Evolutionary conservation across 1,140 invertebrate genomes (phyloP), one percentile per base, ranked within the genome.

Genomic region (Drosophila takahashii): DNA sequence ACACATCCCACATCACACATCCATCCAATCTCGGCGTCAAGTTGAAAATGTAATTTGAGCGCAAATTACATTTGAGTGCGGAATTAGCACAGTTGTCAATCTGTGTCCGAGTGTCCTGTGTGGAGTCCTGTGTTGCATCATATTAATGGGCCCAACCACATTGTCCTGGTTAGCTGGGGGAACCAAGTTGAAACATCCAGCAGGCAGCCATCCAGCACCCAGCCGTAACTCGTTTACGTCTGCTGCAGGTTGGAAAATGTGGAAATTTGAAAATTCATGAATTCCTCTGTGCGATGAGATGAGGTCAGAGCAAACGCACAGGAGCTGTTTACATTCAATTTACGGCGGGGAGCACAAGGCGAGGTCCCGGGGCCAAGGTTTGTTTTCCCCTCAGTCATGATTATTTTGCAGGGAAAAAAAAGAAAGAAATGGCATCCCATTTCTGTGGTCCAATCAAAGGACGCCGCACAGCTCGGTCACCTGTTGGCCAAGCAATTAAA

Each of bases 1-100:
- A 0, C 52, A 71, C 44, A 29, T 48, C 18, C 54, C 36, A 27
- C 37, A 56, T 60, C 48, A 48, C 54, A 57, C 45, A 44, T 34
- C 36, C 50, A 75, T 79, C 62, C 72, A 81, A 81, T 86, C 80
- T 67, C 62, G 45, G 81, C 67, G 58, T 69, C 74, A 76, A 79
- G 81, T 87, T 78, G 83, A 62, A 87, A 87, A 87, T 87, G 83
- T 87, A 81, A 87, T 87, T 87, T 87, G 70, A 65, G 66, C 84
- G 54, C 42, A 87, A 87, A 87, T 87, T 87, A 83, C 83, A 89
- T 87, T 87, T 79, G 84, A 87, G 79, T 83, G 52, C 15, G 70
- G 81, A 87, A 87, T 87, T 87, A 89, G 84, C 84, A 87, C 66
- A 87, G 70, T 83, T 87, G 83, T 86, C 81, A 81, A 83, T 87